Evolutionary conservation across 2,113 vertebrate genomes (phyloP), one percentile per base, ranked within the genome.

Genomic region (Pantherophis guttatus): DNA sequence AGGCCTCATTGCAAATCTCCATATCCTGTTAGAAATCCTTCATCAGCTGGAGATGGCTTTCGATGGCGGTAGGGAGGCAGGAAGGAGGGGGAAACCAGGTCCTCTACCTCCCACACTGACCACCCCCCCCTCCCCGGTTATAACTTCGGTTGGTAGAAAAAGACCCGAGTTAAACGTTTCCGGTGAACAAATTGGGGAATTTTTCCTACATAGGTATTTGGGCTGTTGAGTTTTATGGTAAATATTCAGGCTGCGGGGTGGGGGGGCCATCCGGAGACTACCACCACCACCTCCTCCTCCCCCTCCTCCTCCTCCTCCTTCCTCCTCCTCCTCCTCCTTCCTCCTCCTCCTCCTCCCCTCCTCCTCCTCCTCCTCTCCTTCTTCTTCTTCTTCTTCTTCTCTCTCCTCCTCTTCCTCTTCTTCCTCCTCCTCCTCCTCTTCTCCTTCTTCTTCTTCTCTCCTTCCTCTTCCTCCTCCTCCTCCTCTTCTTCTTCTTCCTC

Each of bases 21-120:
- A 96, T 96, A 98, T 98, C 98, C 98, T 98, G 98, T 98, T 98
- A 96, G 97, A 97, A 97, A 97, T 98, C 98, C 97, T 98, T 98
- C 96, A 98, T 98, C 97, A 98, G 97, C 96, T 96, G 96, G 96
- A 97, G 95, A 93, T 95, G 95, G 97, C 96, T 96, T 97, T 96
- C 1, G n/a, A 33, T 92, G 52, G 52, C 2, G 23, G 48, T 21
- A 7, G 88, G 92, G 52, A 2, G 23, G 48, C 26, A 7, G 88
- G 92, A 75, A 26, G 2, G 33, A 44, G 54, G 53, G 1, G 59
- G 8, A 50, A 58, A 29, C 17, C 23, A 8, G 26, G 8, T 3
- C 4, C 3, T 26, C 57, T 6, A 89, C 3, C 57, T 86, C 92
- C 94, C 5, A 54, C 12, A 0, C 11, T 6, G 17, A 15, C 0